Evolutionary conservation across 2,797 vertebrate genomes (phyloP), one percentile per base, ranked within the genome.

Genomic region (Siniperca undulata): DNA sequence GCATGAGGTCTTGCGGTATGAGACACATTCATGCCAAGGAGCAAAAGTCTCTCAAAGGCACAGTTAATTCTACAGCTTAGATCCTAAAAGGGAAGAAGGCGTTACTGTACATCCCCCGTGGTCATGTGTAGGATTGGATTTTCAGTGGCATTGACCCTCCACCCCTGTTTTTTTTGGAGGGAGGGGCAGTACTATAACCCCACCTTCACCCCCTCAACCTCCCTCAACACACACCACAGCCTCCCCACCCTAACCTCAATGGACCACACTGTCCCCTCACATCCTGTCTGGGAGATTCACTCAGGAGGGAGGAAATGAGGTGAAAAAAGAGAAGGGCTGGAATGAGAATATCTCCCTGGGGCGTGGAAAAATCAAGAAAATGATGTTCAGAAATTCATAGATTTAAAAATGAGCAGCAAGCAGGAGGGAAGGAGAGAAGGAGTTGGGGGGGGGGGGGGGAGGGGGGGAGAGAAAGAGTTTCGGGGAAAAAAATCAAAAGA

Each of bases 331-430:
- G 91, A 91, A 88, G 78, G 85, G 80, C 86, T 92, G 88, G 86
- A 95, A 95, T 94, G 93, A 94, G 90, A 95, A 94, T 91, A 89
- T 90, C 71, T 91, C 94, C 95, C 95, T 86, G 87, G 86, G 95
- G 94, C 91, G 87, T 86, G 85, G 76, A 92, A 92, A 95, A 95
- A 94, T 94, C 90, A 92, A 94, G 93, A 93, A 96, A 96, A 96
- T 94, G 88, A 95, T 95, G 92, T 95, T 95, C 91, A 94, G 93
- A 96, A 95, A 95, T 95, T 96, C 95, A 96, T 95, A 95, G 94
- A 95, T 95, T 96, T 95, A 87, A 94, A 95, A 96, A 95, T 94
- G 94, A 95, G 94, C 93, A 93, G 89, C 90, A 81, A 90, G 89
- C 78, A 55, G 83, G 84, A 83, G 89, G 89, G 83, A 86, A 78